phyloP scores from a whole-genome alignment of 2,888 invertebrate species.

The Phaedon cochleariae region DNA sequence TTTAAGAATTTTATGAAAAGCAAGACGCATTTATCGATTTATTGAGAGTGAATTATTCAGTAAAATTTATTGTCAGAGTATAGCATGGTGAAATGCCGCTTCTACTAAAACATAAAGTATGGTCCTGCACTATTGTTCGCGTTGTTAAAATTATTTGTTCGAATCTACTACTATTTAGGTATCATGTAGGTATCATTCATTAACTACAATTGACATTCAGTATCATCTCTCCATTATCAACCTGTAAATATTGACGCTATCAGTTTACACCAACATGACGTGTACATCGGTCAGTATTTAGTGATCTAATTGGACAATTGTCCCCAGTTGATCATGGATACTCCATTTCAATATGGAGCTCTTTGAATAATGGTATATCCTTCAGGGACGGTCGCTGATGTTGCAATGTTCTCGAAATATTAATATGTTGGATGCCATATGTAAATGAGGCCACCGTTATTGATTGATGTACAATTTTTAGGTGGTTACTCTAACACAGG shows the following conservation, averaged over 20 bases:
- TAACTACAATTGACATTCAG: not conserved
- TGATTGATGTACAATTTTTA: not conserved
- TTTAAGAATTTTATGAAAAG: no score
- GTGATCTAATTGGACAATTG: conserved; percentile 45
- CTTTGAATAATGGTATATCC: not conserved
- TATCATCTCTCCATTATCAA: not conserved
- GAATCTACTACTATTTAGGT: no score
- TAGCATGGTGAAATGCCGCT: no score
- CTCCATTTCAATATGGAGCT: not conserved
- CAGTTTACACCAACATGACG: conserved; percentile 15
- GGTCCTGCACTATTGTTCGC: no score
- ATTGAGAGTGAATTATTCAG: no score
- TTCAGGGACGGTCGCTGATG: not conserved
- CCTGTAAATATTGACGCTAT: conserved; percentile 15
- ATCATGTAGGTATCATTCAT: no score
- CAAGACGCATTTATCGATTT: no score
- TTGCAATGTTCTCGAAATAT: not conserved
- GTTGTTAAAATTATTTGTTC: no score
- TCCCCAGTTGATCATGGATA: conserved; percentile 30
- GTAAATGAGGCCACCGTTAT: not conserved
- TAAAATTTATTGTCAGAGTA: no score
- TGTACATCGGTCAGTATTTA: conserved; percentile 38
- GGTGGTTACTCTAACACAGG: not conserved
- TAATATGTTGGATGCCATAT: not conserved
- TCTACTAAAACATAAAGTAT: no score